phyloP scores from a whole-genome alignment of 2,113 vertebrate genomes.

The Rhegmatorhina hoffmannsi region DNA sequence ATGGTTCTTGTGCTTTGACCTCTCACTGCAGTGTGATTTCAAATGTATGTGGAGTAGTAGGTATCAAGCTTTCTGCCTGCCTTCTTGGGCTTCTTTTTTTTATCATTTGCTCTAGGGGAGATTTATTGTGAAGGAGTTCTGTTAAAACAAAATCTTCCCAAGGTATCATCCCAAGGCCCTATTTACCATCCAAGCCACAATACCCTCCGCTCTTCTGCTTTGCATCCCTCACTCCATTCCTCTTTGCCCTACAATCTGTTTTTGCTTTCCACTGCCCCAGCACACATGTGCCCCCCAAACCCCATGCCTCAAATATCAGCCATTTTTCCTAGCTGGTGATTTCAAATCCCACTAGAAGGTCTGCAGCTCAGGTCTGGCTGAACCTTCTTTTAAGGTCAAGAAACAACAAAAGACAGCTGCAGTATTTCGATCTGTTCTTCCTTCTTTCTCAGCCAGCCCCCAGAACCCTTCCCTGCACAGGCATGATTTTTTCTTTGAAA shows the following conservation, averaged over 20 bases:
- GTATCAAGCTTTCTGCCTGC: background rate
- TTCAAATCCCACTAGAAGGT: background rate
- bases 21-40: background rate
- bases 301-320: background rate
- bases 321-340: background rate
- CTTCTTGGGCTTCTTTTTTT: background rate
- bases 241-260: background rate
- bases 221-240: background rate
- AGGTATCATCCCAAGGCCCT: background rate
- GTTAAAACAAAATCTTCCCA: background rate
- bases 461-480: background rate
- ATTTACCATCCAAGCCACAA: background rate
- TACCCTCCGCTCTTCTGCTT: background rate
- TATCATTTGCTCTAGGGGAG: background rate
- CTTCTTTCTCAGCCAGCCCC: background rate
- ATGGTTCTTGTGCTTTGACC: slow-evolving; percentile 6
- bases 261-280: background rate
- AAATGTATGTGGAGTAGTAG: background rate
- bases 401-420: background rate
- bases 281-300: background rate
- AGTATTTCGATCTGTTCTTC: background rate
- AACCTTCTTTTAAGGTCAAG: background rate
- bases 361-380: background rate
- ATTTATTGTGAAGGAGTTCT: background rate
- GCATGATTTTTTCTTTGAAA: background rate